phyloP scores from a whole-genome alignment of 1,140 invertebrate genomes.

The Eupristina koningsbergeri region DNA sequence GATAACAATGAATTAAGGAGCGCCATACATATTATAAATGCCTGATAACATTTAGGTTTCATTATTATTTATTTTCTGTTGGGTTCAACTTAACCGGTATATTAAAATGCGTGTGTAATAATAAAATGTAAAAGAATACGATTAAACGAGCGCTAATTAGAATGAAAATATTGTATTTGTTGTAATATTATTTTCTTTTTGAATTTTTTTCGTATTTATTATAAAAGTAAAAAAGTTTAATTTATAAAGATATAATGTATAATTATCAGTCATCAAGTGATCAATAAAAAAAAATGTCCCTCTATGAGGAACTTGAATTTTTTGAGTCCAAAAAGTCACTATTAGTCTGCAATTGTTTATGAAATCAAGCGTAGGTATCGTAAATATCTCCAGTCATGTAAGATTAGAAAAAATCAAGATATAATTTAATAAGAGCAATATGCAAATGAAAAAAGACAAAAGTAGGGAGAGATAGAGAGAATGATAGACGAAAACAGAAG shows the following conservation, averaged over 20 bases:
- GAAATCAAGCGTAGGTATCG: not conserved
- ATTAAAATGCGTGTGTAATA: conserved; percentile 1
- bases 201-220: not conserved
- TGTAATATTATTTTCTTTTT: conserved; percentile 5
- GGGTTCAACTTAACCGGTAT: not conserved
- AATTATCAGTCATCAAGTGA: conserved; percentile 26
- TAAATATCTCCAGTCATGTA: not conserved
- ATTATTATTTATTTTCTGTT: conserved; percentile 35
- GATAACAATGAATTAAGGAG: conserved; percentile 47
- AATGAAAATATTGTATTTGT: not conserved
- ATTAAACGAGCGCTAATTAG: not conserved
- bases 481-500: conserved; percentile 32
- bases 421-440: conserved; percentile 30
- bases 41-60: conserved; percentile 19
- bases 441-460: not conserved
- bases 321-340: conserved; percentile 19
- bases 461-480: conserved; percentile 20
- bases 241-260: conserved; percentile 30
- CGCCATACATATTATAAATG: conserved; percentile 45
- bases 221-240: not conserved
- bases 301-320: conserved; percentile 28
- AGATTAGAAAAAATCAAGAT: conserved; percentile 13
- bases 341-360: conserved; percentile 5
- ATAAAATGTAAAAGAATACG: conserved; percentile 2
- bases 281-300: conserved; percentile 26